A percentile compares a stretch with the other conserved stretches of the same genome.
These are phyloP conservation scores for Geococcyx californianus DNA, from an alignment of 2,113 vertebrate genomes.

Conservation along the genomic window DNA sequence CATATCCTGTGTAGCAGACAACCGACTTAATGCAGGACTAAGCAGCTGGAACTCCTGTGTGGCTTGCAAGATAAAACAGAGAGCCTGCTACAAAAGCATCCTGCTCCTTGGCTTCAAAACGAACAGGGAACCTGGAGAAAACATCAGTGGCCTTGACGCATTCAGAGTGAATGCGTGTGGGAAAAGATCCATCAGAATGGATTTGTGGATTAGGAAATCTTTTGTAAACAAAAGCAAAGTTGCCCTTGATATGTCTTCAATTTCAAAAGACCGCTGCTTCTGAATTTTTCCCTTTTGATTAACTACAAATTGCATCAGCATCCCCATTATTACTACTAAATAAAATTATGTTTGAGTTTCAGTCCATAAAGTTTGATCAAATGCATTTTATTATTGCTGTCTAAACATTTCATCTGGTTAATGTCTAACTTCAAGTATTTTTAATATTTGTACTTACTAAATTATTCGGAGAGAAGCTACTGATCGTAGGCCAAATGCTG, in stretches of 20 bases:
- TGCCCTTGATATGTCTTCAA: background rate
- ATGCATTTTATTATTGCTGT: slow-evolving; percentile 57
- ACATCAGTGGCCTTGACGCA: background rate
- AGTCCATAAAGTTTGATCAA: slow-evolving; percentile 59
- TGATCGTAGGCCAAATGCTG: slow-evolving; percentile 57
- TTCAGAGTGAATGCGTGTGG: background rate
- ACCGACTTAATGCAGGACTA: background rate
- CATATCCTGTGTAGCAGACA: background rate
- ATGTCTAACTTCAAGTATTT: slow-evolving; percentile 65
- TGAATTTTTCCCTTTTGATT: slow-evolving; percentile 13
- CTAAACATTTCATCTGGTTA: slow-evolving; percentile 67
- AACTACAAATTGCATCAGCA: slow-evolving; percentile 39
- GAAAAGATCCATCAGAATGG: background rate
- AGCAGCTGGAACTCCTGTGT: background rate
- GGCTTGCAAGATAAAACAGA: background rate
- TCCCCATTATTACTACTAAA: slow-evolving; percentile 55
- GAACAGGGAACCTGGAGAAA: background rate
- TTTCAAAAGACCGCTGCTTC: slow-evolving; percentile 20
- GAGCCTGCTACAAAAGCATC: background rate
- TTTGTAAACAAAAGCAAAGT: background rate
- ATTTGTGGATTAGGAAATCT: background rate
- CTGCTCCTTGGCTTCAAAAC: background rate
- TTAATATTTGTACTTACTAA: slow-evolving; percentile 69
- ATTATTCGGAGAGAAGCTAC: slow-evolving; percentile 51
- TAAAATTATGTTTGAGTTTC: slow-evolving; percentile 65